Base-by-base conservation (phyloP, 1,140 invertebrate species). In the Pinna nobilis region DNA sequence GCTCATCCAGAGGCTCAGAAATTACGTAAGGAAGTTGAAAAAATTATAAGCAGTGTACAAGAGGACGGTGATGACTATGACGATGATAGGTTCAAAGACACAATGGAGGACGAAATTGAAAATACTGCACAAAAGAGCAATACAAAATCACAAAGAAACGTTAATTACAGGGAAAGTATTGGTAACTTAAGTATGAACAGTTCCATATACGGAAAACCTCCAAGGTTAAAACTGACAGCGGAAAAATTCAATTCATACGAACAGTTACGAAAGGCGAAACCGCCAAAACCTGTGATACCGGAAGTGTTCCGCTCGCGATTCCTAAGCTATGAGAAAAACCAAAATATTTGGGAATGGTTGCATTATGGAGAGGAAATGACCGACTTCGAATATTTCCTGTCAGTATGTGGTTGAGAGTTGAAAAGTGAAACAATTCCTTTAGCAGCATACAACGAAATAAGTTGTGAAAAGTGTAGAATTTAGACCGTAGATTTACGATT, bases 261-360 rank as follows among this genome's bases (percentile, higher is more conserved):
- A 15, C 78, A 82, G 28, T 64, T 86, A 18, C 81, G 80, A 55
- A 77, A 65, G 11, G 55, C 77, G 13, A 79, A 77, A 68, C 78
- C 81, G 2, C 78, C 82, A 15, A 86, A 80, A 60, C 66, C 75
- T 7, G 5, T 44, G 3, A 79, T 84, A n/a, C 85, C 85, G 0
- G 77, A 75, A 2, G 28, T 47, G 15, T 65, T 85, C 3, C 67
- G 69, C 47, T 82, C 82, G 3, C 69, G 76, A 49, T 80, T 66
- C 75, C 61, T 87, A 35, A 78, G 65, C 25, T 23, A 66, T 15
- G 77, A 76, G 9, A 71, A 79, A 59, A 83, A 81, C 53, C 80
- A 85, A 44, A 65, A 79, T 13, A 85, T 87, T 7, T 87, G 85
- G 85, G 79, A 86, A 15, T 87, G 85, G 85, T 57, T 87, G n/a